Percentiles rank a stretch among this genome's conserved stretches.
Conservation (phyloP, 2,797 vertebrate species). For the Oryzias sinensis region DNA sequence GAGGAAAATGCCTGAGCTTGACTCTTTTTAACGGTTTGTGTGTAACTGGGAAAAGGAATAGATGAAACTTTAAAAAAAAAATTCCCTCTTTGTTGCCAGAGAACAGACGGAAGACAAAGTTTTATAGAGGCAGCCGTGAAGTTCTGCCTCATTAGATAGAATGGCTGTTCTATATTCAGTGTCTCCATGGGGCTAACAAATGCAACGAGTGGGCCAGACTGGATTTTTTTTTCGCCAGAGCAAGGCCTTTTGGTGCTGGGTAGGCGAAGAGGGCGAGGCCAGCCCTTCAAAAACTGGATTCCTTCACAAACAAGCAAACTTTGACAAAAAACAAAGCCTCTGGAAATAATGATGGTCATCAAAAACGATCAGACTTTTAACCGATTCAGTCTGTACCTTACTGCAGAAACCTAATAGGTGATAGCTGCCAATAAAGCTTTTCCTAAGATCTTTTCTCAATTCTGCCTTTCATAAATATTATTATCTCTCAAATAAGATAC, state of each 20-base stretch:
- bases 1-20: slow-evolving; percentile 48
- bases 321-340: too few species aligned
- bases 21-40: slow-evolving; percentile 70
- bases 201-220: slow-evolving; percentile 67
- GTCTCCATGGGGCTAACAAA: slow-evolving; percentile 71
- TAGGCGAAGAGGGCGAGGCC: slow-evolving; percentile 49
- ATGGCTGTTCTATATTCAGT: slow-evolving; percentile 78
- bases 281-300: slow-evolving; percentile 44
- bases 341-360: too few species aligned
- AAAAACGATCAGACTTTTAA: too few species aligned
- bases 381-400: too few species aligned
- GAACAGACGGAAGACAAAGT: slow-evolving; percentile 77
- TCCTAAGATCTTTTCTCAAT: too few species aligned
- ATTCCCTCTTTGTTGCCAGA: slow-evolving; percentile 72
- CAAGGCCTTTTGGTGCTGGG: slow-evolving; percentile 52
- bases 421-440: too few species aligned
- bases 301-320: slow-evolving; percentile 19
- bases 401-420: too few species aligned
- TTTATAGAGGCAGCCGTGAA: slow-evolving; percentile 72
- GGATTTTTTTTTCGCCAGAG: slow-evolving; percentile 62
- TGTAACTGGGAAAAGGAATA: slow-evolving; percentile 54
- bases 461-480: not conserved
- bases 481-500: not conserved
- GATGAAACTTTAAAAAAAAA: slow-evolving; percentile 60
- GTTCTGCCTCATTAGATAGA: slow-evolving; percentile 78